These are phyloP conservation scores for Oasisia sp. DNA, from an alignment of 2,888 invertebrate species.

Conservation along the genomic window DNA sequence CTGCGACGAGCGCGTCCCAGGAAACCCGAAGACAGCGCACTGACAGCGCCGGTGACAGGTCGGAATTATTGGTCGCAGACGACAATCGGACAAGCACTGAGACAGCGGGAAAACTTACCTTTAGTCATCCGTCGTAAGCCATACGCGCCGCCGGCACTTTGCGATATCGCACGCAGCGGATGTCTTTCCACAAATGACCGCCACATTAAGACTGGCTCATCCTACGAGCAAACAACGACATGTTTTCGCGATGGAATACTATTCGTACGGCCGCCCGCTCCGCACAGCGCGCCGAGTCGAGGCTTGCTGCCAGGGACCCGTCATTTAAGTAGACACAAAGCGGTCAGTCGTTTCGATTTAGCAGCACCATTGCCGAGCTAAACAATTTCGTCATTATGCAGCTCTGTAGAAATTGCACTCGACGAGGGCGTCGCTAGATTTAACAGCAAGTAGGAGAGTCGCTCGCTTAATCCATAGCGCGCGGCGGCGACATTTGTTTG, in stretches of 20 bases:
- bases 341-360: constrained; percentile 12
- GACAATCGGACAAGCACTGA: neutral
- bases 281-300: neutral
- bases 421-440: constrained; percentile 5
- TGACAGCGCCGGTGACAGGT: neutral
- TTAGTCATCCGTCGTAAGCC: neutral
- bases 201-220: neutral
- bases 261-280: neutral
- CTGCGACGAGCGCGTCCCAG: neutral
- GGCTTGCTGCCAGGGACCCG: constrained; percentile 17
- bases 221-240: neutral
- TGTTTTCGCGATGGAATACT: neutral
- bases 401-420: constrained; percentile 11
- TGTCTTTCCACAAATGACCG: neutral
- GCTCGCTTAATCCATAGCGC: neutral
- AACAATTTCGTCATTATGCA: constrained; percentile 11
- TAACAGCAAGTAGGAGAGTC: neutral
- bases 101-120: neutral
- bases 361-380: neutral
- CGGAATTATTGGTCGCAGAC: neutral
- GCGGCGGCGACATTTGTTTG: neutral
- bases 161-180: neutral
- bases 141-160: neutral
- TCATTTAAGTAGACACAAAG: constrained; percentile 5
- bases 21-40: neutral